Conservation (phyloP, 2,888 invertebrate genomes). For the Lasioglossum morio region DNA sequence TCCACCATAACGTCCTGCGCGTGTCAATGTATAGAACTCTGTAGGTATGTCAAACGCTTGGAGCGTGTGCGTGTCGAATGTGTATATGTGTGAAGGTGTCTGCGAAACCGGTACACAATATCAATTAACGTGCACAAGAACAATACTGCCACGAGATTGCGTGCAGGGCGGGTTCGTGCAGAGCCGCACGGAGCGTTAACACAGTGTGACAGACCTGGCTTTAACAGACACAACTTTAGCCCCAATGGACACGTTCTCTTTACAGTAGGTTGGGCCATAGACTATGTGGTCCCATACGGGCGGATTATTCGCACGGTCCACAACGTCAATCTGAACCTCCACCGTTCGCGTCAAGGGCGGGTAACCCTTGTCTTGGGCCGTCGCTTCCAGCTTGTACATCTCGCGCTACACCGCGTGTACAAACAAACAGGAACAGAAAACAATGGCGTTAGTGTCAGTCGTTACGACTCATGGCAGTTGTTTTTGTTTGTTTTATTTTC, state of each 20-base stretch:
- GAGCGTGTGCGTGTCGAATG: slow-evolving; percentile 52
- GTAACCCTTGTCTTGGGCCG: slow-evolving; percentile 98
- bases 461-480: slow-evolving; percentile 64
- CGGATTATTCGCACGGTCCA: slow-evolving; percentile 98
- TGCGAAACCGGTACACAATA: slow-evolving; percentile 83
- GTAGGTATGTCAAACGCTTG: slow-evolving; percentile 25
- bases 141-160: slow-evolving; percentile 85
- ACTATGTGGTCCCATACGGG: slow-evolving; percentile 98
- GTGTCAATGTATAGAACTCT: slow-evolving; percentile 16
- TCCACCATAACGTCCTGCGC: not conserved
- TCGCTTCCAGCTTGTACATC: slow-evolving; percentile 99
- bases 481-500: not conserved
- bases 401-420: slow-evolving; percentile 91
- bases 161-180: slow-evolving; percentile 85
- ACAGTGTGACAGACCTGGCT: slow-evolving; percentile 95
- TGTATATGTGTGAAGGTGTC: slow-evolving; percentile 65
- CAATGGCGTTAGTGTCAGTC: slow-evolving; percentile 70
- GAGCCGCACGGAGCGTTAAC: slow-evolving; percentile 83
- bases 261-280: slow-evolving; percentile 98
- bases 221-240: slow-evolving; percentile 99
- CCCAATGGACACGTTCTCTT: slow-evolving; percentile 99
- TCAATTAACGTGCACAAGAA: slow-evolving; percentile 85
- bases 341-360: slow-evolving; percentile 98
- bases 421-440: slow-evolving; percentile 87
- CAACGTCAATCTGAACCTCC: slow-evolving; percentile 99